Percentiles rank a stretch among this genome's conserved stretches.
These are phyloP conservation scores for Rhizomys pruinosus DNA, from an alignment of 2,113 vertebrate species.

Conservation along the genomic window DNA sequence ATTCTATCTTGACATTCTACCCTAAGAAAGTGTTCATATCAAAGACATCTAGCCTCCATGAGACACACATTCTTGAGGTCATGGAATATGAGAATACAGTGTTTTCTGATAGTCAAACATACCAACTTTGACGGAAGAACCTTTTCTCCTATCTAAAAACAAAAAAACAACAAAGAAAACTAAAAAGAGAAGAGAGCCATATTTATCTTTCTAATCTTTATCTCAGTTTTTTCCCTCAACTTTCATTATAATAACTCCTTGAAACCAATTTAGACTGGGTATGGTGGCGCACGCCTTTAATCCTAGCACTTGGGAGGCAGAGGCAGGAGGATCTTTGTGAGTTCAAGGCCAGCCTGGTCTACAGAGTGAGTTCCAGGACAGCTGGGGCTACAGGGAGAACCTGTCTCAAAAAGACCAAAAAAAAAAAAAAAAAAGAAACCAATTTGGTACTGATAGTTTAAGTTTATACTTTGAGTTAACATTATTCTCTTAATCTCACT, in stretches of 20 bases:
- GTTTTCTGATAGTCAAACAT: background rate
- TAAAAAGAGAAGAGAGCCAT: background rate
- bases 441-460: conserved; percentile 64
- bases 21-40: conserved; percentile 38
- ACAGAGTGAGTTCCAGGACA: no score
- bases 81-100: background rate
- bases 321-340: no score
- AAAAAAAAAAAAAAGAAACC: no score
- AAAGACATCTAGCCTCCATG: background rate
- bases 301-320: no score
- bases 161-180: background rate
- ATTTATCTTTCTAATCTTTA: conserved; percentile 52
- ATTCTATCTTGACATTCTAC: conserved; percentile 21
- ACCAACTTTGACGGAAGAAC: conserved; percentile 13
- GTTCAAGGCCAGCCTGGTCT: no score
- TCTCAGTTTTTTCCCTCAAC: background rate
- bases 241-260: conserved; percentile 61
- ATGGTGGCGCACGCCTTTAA: no score
- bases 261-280: conserved; percentile 60
- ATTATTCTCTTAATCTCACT: conserved; percentile 65
- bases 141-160: background rate
- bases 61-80: background rate
- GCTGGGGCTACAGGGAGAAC: no score
- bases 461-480: conserved; percentile 59
- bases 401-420: no score